phyloP scores from a whole-genome alignment of 2,888 invertebrate species.

The Scaptomyza reducta region DNA sequence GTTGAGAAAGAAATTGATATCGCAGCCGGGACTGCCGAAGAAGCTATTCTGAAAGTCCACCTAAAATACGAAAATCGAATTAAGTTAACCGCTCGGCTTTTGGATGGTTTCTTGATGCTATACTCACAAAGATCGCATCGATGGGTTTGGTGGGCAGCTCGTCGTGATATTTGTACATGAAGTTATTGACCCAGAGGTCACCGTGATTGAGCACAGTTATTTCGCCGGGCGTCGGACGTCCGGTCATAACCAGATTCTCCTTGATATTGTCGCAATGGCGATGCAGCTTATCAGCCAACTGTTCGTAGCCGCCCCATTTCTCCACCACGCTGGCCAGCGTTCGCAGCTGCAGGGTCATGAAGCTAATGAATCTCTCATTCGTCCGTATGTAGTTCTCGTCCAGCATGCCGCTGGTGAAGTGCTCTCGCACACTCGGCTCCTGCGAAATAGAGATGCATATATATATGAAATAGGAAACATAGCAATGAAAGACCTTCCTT shows the following conservation, averaged over 20 bases:
- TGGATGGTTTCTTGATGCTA: too few species aligned
- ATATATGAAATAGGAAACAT: too few species aligned
- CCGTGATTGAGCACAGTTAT: slow-evolving; percentile 86
- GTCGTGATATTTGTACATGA: slow-evolving; percentile 85
- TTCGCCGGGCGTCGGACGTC: slow-evolving; percentile 71
- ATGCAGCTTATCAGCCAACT: slow-evolving; percentile 83
- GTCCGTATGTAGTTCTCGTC: slow-evolving; percentile 81
- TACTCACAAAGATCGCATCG: slow-evolving; percentile 84
- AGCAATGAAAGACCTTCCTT: too few species aligned
- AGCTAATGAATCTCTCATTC: slow-evolving; percentile 79
- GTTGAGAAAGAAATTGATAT: slow-evolving; percentile 84
- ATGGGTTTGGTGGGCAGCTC: slow-evolving; percentile 78
- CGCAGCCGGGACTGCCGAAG: slow-evolving; percentile 83
- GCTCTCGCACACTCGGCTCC: slow-evolving; percentile 73
- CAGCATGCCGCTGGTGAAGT: slow-evolving; percentile 81
- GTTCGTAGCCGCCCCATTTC: slow-evolving; percentile 84
- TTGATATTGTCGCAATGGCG: slow-evolving; percentile 79
- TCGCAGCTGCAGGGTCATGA: slow-evolving; percentile 76
- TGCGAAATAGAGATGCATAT: too few species aligned
- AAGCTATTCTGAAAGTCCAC: slow-evolving; percentile 83
- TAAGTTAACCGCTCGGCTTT: too few species aligned
- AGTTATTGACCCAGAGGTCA: slow-evolving; percentile 86
- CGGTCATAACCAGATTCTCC: slow-evolving; percentile 80
- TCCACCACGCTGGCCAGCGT: slow-evolving; percentile 83
- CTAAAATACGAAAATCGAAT: slow-evolving; percentile 23